phyloP scores from a whole-genome alignment of 2,797 vertebrate species.

The Falco cherrug region DNA sequence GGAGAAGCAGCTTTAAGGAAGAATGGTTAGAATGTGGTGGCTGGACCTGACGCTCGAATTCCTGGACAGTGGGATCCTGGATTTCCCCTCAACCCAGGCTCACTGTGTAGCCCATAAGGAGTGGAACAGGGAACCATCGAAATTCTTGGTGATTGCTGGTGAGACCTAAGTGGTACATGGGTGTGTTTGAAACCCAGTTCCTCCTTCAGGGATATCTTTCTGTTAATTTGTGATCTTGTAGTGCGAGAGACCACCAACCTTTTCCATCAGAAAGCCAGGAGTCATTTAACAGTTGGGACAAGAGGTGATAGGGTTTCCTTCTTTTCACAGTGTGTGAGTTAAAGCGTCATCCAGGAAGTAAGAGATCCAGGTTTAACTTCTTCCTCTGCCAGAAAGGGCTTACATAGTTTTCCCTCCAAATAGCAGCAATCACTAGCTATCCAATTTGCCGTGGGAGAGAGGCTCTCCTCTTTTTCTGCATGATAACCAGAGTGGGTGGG shows the following conservation, averaged over 20 bases:
- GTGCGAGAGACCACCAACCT: not conserved
- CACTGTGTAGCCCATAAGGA: not conserved
- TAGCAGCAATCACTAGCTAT: not conserved
- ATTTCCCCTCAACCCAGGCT: not conserved
- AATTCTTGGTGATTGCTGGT: not conserved
- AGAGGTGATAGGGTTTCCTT: not conserved
- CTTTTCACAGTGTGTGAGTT: not conserved
- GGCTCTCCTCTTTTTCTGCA: not conserved
- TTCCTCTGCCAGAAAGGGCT: not conserved
- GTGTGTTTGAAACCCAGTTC: not conserved
- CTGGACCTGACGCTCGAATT: not conserved
- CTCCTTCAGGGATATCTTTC: not conserved
- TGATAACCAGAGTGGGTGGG: not conserved
- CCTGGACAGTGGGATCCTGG: not conserved
- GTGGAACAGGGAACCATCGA: not conserved
- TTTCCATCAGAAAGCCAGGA: not conserved
- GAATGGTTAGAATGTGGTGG: not conserved
- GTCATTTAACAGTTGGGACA: not conserved
- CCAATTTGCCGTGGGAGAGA: not conserved
- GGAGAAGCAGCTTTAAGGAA: not conserved
- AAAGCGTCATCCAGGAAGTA: not conserved
- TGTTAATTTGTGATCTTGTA: not conserved
- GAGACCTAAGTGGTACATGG: accelerated
- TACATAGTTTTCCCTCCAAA: not conserved
- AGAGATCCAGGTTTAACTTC: not conserved